Percentiles rank a stretch among this genome's conserved stretches.
Conservation (phyloP, 2,888 invertebrate genomes). For the Campopleginae sp. region DNA sequence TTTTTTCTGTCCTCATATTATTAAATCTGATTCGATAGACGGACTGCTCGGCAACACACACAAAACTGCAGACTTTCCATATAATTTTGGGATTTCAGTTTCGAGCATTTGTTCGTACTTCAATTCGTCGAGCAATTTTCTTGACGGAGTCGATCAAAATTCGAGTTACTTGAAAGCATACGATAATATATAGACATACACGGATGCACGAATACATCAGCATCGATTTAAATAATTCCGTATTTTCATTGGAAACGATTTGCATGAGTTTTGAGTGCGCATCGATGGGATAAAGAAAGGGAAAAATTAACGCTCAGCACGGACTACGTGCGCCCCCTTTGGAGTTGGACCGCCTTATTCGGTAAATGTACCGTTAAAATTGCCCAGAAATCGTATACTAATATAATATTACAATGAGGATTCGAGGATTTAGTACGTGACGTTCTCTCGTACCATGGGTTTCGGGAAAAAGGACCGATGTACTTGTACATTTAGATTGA, state of each 20-base stretch:
- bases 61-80: background rate
- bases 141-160: background rate
- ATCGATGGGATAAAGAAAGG: conserved; percentile 56
- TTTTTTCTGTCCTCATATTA: background rate
- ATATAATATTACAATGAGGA: conserved; percentile 61
- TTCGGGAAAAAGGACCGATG: conserved; percentile 35
- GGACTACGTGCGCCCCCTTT: conserved; percentile 32
- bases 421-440: conserved; percentile 65
- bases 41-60: background rate
- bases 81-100: background rate
- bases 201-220: too few species aligned
- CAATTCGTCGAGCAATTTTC: background rate
- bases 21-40: background rate
- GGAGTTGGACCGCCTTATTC: conserved; percentile 18
- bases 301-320: conserved; percentile 21
- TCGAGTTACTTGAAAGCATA: background rate
- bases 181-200: background rate
- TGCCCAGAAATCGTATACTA: conserved; percentile 42
- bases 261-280: conserved; percentile 23
- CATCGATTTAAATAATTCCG: conserved; percentile 2
- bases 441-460: conserved; percentile 28
- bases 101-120: background rate
- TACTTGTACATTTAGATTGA: conserved; percentile 46
- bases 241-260: conserved; percentile 31
- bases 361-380: conserved; percentile 64